Base-by-base conservation (phyloP, 2,888 invertebrate species). In the Rugalucina vietnamica region DNA sequence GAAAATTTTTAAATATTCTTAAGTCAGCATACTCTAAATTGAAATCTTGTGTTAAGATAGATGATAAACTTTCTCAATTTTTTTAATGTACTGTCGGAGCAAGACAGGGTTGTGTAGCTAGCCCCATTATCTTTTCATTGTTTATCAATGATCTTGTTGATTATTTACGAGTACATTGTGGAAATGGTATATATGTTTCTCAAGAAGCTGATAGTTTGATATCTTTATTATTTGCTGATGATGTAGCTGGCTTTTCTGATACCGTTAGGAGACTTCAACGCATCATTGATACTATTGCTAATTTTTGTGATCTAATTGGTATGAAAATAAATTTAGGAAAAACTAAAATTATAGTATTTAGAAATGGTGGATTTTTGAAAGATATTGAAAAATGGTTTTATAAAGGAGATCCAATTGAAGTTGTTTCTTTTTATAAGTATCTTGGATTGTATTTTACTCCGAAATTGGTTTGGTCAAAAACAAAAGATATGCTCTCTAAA, bases 401-500 rank as follows among this genome's bases (percentile, higher is more conserved):
- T 43, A 43, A 43, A 43, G 43, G 18, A 43, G 18, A 43, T 43
- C 18, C 43, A 12, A 43, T 43, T 43, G 43, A 43, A 43, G 21
- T 37, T 29, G 76, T 65, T 10, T 36, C 76, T 1, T 24, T 24
- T 37, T 76, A 60, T 65, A 76, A 65, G 36, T 76, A 60, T 65
- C 27, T 76, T 21, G 76, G 76, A 8, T 24, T 34, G 4, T 43
- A 37, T 18, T 76, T 76, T 43, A 76, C 65, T n/a, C 76, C 76
- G 5, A 54, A 57, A 65, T 65, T 60, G 21, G 24, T n/a, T 14
- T 60, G 76, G 76, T 54, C 60, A 39, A n/a, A 65, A 27, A 18
- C 60, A 60, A 29, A 54, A n/a, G 36, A 14, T n/a, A 29, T 43
- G 43, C 34, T 50, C 29, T 39, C 75, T 29, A 18, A 57, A 75